A percentile compares a stretch with the other conserved stretches of the same genome.
These are phyloP conservation scores for Pasiphila rectangulata DNA, from an alignment of 2,888 invertebrate genomes.

Conservation along the genomic window DNA sequence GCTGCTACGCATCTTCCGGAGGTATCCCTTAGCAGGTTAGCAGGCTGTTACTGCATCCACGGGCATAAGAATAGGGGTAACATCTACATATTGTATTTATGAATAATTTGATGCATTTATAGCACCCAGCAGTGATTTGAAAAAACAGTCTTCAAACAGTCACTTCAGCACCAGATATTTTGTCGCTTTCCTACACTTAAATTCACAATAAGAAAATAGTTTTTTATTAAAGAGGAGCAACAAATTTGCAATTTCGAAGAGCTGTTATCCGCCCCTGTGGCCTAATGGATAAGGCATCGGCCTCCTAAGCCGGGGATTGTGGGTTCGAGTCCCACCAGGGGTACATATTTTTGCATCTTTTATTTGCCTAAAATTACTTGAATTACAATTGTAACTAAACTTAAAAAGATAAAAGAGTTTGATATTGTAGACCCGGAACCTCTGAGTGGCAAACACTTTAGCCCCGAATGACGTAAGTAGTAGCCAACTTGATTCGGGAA, in stretches of 20 bases:
- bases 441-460: constrained; percentile 66
- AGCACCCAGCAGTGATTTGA: too few relatives aligned
- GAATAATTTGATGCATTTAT: too few relatives aligned
- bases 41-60: too few relatives aligned
- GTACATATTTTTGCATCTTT: constrained; percentile 52
- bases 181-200: too few relatives aligned
- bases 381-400: constrained; percentile 34
- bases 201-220: neutral
- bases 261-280: constrained; percentile 82
- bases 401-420: constrained; percentile 31
- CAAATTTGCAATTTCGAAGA: neutral
- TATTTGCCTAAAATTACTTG: constrained; percentile 16
- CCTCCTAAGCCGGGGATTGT: constrained; percentile 89
- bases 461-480: constrained; percentile 69
- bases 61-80: too few relatives aligned
- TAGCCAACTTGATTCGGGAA: constrained; percentile 84
- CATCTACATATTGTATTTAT: too few relatives aligned
- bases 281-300: constrained; percentile 90
- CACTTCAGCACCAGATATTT: too few relatives aligned
- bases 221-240: neutral
- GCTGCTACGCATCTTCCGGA: too few relatives aligned
- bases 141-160: too few relatives aligned
- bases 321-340: constrained; percentile 89
- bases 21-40: too few relatives aligned
- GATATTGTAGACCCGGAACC: constrained; percentile 39